phyloP scores from a whole-genome alignment of 1,140 invertebrate genomes.

The Lepidotrigona ventralis region DNA sequence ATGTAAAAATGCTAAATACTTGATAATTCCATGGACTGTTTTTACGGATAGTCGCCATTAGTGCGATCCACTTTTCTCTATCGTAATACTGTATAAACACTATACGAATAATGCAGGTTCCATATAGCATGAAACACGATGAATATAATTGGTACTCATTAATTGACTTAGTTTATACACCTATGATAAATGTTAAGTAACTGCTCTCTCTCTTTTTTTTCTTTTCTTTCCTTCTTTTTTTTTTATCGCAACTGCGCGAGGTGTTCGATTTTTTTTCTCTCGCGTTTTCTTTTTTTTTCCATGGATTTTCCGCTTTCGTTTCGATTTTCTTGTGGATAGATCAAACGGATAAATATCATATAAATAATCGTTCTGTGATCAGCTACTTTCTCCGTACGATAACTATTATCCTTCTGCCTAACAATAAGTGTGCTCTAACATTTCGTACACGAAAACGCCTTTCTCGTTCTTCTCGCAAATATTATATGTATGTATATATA shows the following conservation, averaged over 20 bases:
- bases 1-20: conserved; percentile 44
- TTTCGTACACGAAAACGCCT: conserved; percentile 3
- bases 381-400: no score
- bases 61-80: background rate
- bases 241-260: conserved; percentile 42
- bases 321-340: conserved; percentile 1
- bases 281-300: background rate
- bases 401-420: background rate
- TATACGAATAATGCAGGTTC: conserved; percentile 37
- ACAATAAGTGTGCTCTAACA: background rate
- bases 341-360: conserved; percentile 36
- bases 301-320: background rate
- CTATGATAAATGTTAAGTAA: conserved; percentile 44
- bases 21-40: conserved; percentile 47
- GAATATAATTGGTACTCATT: conserved; percentile 51
- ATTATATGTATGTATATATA: background rate
- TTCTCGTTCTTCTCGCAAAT: background rate
- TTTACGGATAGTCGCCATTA: conserved; percentile 3
- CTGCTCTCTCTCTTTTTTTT: background rate
- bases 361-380: conserved; percentile 18
- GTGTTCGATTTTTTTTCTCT: background rate
- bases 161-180: conserved; percentile 71
- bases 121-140: conserved; percentile 35
- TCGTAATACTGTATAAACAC: conserved; percentile 36
- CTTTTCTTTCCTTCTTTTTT: background rate